These are phyloP conservation scores for Caenorhabditis sulstoni DNA, from an alignment of 2,888 invertebrate genomes.

Conservation along the genomic window DNA sequence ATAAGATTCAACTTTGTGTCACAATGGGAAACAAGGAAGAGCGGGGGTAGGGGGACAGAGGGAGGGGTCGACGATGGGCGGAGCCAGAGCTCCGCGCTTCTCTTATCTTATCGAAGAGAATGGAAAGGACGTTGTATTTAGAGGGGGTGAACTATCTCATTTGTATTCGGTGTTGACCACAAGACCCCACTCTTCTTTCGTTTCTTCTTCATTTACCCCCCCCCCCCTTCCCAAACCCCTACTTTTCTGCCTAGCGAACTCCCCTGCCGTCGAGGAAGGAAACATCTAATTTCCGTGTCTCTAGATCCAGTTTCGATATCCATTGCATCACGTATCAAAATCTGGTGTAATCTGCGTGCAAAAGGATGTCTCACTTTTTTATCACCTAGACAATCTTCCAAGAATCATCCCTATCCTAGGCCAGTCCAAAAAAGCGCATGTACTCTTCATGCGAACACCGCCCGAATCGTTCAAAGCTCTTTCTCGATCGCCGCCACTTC, in stretches of 20 bases:
- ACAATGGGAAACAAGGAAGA: constrained; percentile 1
- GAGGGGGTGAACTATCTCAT: constrained; percentile 21
- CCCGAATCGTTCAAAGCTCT: constrained; percentile 17
- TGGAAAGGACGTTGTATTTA: constrained; percentile 16
- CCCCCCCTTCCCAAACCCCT: background rate
- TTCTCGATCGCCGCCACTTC: constrained; percentile 13
- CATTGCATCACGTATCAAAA: background rate
- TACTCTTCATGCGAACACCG: constrained; percentile 33
- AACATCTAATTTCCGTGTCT: background rate
- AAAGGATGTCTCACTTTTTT: constrained; percentile 4
- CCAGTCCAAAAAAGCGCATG: too few species aligned
- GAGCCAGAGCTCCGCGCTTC: constrained; percentile 32
- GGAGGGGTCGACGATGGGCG: constrained; percentile 24
- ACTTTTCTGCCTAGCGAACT: background rate
- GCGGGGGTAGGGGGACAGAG: background rate
- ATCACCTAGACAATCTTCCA: background rate
- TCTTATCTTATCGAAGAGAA: constrained; percentile 39
- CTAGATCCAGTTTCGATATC: constrained; percentile 15
- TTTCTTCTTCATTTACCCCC: background rate
- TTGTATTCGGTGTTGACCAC: constrained; percentile 39
- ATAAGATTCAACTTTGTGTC: background rate
- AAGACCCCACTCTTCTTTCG: background rate
- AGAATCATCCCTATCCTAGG: too few species aligned
- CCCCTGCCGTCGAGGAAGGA: background rate
- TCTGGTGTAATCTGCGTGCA: constrained; percentile 19